Evolutionary conservation across 2,797 vertebrate species (phyloP).

Genomic region (Pseudopleuronectes americanus): DNA sequence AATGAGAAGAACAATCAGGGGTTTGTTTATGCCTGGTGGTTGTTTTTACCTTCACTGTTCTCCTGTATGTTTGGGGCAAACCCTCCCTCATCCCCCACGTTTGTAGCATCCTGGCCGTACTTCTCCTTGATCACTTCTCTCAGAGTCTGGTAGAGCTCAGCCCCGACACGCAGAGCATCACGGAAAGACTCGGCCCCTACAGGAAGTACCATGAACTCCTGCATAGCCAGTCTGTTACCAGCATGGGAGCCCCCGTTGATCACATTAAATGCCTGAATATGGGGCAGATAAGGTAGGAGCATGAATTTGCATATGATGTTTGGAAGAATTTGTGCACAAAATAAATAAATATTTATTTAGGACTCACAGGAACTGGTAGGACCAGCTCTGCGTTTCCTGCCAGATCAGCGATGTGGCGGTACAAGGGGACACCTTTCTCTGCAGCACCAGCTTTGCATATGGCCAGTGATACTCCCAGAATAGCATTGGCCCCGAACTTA

Average conservation of each 20-base stretch:
- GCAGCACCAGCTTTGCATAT: constrained; percentile 93
- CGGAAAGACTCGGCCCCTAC: constrained; percentile 93
- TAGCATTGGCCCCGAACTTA: constrained; percentile 93
- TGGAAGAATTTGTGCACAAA: background rate
- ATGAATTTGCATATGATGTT: background rate
- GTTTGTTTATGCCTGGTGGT: constrained; percentile 38
- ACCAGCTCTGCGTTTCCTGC: constrained; percentile 92
- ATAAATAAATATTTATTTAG: constrained; percentile 7
- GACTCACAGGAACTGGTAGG: constrained; percentile 91
- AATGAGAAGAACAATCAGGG: background rate
- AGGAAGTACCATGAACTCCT: constrained; percentile 95
- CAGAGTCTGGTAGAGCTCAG: constrained; percentile 93
- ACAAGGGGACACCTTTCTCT: constrained; percentile 90
- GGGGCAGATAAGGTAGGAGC: background rate
- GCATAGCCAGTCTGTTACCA: constrained; percentile 94
- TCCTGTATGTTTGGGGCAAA: constrained; percentile 95
- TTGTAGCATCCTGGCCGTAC: constrained; percentile 94
- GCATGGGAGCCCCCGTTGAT: constrained; percentile 95
- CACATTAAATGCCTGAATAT: constrained; percentile 90
- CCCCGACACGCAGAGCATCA: constrained; percentile 91
- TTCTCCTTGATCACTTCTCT: constrained; percentile 94
- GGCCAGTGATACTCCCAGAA: constrained; percentile 92
- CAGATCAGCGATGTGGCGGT: constrained; percentile 93
- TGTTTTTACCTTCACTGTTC: constrained; percentile 90
- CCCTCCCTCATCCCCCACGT: constrained; percentile 94